Evolutionary conservation across 2,797 vertebrate species (phyloP).

Genomic region (Chelon labrosus): DNA sequence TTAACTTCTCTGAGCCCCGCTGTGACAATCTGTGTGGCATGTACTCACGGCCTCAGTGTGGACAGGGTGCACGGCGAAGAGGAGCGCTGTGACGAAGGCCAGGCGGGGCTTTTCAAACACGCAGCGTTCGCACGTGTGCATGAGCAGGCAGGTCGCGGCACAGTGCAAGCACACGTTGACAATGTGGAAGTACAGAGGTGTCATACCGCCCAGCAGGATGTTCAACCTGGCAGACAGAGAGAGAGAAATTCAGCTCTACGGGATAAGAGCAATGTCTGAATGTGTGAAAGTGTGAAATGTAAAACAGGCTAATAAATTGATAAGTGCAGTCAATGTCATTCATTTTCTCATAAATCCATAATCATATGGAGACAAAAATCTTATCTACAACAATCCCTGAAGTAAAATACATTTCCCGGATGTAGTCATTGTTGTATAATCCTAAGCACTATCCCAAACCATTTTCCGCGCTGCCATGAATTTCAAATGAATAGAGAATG

Average conservation of each 20-base stretch:
- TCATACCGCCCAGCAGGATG: constrained; percentile 90
- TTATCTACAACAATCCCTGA: constrained; percentile 8
- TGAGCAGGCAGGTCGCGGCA: constrained; percentile 89
- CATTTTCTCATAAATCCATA: constrained; percentile 2
- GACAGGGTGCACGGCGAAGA: constrained; percentile 95
- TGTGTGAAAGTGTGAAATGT: neutral
- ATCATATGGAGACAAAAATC: neutral
- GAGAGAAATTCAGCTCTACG: constrained; percentile 21
- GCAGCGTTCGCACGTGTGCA: constrained; percentile 89
- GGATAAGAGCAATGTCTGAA: neutral
- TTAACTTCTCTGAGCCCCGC: neutral
- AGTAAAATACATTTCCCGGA: constrained; percentile 39
- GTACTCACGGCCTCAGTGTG: constrained; percentile 97
- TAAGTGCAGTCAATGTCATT: neutral
- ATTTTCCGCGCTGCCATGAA: constrained; percentile 30
- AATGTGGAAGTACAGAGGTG: constrained; percentile 92
- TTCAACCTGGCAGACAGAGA: constrained; percentile 87
- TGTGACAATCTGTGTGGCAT: neutral
- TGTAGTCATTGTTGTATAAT: constrained; percentile 10
- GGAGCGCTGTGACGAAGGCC: constrained; percentile 90
- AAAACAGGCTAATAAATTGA: neutral
- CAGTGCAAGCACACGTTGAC: constrained; percentile 93
- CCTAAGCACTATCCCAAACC: constrained; percentile 47
- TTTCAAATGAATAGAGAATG: constrained; percentile 32
- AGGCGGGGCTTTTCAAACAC: constrained; percentile 88